Conservation (phyloP, 2,113 vertebrate genomes). For the Chaenogobius annularis region DNA sequence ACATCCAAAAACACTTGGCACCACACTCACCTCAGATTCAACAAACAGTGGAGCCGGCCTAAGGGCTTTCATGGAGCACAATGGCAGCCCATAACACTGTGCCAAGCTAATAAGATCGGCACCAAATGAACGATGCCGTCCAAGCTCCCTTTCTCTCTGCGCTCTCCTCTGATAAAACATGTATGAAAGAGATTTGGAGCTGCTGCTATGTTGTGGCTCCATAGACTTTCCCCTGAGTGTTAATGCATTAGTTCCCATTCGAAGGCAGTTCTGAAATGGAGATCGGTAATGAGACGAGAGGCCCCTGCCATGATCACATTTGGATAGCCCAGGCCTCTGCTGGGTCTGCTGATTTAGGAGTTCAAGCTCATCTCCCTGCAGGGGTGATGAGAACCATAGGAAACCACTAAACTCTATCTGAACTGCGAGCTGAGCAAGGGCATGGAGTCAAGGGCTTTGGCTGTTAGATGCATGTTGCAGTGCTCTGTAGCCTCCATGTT, state of each 20-base stretch:
- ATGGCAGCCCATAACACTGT: slow-evolving; percentile 74
- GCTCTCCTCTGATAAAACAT: slow-evolving; percentile 70
- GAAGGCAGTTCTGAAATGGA: slow-evolving; percentile 75
- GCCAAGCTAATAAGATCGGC: slow-evolving; percentile 73
- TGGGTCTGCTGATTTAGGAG: slow-evolving; percentile 64
- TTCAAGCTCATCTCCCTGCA: slow-evolving; percentile 62
- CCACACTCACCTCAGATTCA: slow-evolving; percentile 62
- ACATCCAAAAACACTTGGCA: slow-evolving; percentile 68
- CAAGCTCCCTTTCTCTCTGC: slow-evolving; percentile 64
- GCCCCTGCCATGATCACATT: slow-evolving; percentile 68
- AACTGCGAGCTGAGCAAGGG: slow-evolving; percentile 53
- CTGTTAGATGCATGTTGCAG: slow-evolving; percentile 39
- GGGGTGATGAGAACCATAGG: slow-evolving; percentile 60
- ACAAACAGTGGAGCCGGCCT: slow-evolving; percentile 63
- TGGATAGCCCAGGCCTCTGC: slow-evolving; percentile 65
- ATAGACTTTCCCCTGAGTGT: slow-evolving; percentile 56
- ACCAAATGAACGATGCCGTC: slow-evolving; percentile 66
- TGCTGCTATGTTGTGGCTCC: slow-evolving; percentile 52
- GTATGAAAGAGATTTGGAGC: slow-evolving; percentile 70
- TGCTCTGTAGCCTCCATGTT: slow-evolving; percentile 49
- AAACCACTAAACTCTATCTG: slow-evolving; percentile 61
- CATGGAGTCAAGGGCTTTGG: slow-evolving; percentile 59
- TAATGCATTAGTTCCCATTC: slow-evolving; percentile 78
- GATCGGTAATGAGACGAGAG: slow-evolving; percentile 74
- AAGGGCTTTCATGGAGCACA: slow-evolving; percentile 69